Base-by-base conservation (phyloP, 1,140 invertebrate species). In the Sipha flava region DNA sequence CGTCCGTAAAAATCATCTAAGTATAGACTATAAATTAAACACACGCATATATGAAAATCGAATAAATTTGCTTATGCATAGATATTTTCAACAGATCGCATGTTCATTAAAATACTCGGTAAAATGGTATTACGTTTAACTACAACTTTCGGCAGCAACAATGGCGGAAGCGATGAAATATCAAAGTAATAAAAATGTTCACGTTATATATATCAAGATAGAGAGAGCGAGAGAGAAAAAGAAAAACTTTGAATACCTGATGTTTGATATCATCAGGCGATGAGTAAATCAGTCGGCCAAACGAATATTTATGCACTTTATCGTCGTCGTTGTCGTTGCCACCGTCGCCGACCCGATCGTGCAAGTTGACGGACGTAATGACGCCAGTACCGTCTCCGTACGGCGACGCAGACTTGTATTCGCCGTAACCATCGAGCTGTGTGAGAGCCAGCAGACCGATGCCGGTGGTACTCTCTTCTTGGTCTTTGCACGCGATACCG, bases 361-460 rank as follows among this genome's bases (percentile, higher is more conserved):
- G 34, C 37, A 66, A 40, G 12, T 34, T 26, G 43, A 18, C 49
- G 14, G 62, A 66, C n/a, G 62, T n/a, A 6, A 66, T 66, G 4
- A 66, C 62, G 34, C 62, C 18, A 5, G n/a, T 29, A 0, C n/a
- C 5, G 21, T 54, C 49, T 2, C 47, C 18, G 34, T n/a, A 47
- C 62, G n/a, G 37, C 23, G 9, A 70, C 14, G 66, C 37, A 2
- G 54, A 40, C 21, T 77, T 77, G 31, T 77, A 77, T 29, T 34
- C 73, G 40, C 66, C 40, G 49, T 77, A 77, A 57, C 73, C 73
- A n/a, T 77, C 73, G 21, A 77, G 73, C 18, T 77, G 73, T 7
- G 73, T 77, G 23, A 77, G 52, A 0, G 73, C 73, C 34, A 77
- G 21, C 29, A 77, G 34, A 26, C 73, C 73, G 2, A 77, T 59